Conservation (phyloP, 2,888 invertebrate species). For the Steinernema hermaphroditum region DNA sequence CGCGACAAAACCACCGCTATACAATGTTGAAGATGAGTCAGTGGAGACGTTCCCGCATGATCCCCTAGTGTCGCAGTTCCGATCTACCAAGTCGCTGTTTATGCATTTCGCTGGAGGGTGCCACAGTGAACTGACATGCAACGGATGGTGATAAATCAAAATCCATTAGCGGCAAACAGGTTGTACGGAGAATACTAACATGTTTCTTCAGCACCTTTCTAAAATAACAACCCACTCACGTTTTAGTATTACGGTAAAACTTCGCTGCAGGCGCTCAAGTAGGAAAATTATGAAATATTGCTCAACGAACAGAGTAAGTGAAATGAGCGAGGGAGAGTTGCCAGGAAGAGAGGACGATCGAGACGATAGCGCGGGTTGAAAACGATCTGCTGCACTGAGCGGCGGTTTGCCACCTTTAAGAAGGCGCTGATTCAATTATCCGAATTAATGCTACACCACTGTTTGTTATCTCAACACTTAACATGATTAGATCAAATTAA, state of each 20-base stretch:
- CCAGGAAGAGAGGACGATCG: neutral
- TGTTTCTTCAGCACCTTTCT: conserved; percentile 5
- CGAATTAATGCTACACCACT: conserved; percentile 31
- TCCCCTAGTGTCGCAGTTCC: neutral
- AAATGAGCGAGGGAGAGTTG: neutral
- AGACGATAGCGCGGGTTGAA: conserved; percentile 24
- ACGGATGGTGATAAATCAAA: neutral
- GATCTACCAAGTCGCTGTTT: neutral
- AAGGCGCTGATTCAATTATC: conserved; percentile 31
- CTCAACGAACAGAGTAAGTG: neutral
- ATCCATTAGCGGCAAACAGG: conserved; percentile 14
- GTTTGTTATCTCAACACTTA: conserved; percentile 31
- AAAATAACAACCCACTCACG: conserved; percentile 21
- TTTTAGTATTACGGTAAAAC: neutral
- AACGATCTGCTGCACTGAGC: conserved; percentile 27
- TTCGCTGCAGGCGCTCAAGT: neutral
- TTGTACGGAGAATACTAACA: neutral
- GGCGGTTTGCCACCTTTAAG: conserved; percentile 30
- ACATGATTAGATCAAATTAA: conserved; percentile 31
- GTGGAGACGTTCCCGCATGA: neutral
- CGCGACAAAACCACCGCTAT: conserved; percentile 28
- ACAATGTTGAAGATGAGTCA: neutral
- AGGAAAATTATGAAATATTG: too few relatives aligned
- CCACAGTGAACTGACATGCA: neutral
- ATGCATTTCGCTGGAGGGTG: neutral